Evolutionary conservation across 2,888 invertebrate species (phyloP).

Genomic region (Trisateles emortualis): DNA sequence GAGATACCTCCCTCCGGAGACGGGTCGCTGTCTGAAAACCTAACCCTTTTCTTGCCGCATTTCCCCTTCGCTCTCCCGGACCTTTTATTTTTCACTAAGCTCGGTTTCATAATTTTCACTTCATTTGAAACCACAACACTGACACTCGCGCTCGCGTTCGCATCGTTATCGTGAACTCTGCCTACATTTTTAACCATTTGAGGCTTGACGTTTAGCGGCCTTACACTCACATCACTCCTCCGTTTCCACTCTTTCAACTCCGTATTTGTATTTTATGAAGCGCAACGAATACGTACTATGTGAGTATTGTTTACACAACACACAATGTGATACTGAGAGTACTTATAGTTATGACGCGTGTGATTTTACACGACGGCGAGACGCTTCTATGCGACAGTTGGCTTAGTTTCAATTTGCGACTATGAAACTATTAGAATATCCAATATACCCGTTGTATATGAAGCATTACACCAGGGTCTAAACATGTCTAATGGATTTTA

Average conservation of each 20-base stretch:
- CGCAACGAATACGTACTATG: constrained; percentile 29
- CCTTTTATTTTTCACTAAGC: constrained; percentile 67
- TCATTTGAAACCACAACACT: constrained; percentile 58
- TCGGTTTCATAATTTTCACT: constrained; percentile 71
- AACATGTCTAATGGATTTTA: constrained; percentile 33
- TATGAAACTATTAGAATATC: constrained; percentile 57
- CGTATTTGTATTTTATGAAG: constrained; percentile 57
- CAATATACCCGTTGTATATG: constrained; percentile 49
- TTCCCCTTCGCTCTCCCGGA: constrained; percentile 56
- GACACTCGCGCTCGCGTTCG: constrained; percentile 44
- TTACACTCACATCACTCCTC: constrained; percentile 48
- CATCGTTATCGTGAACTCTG: constrained; percentile 40
- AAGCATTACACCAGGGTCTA: constrained; percentile 50
- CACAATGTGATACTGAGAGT: constrained; percentile 61
- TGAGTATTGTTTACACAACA: constrained; percentile 54
- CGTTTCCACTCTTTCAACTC: constrained; percentile 56
- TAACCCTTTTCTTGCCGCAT: constrained; percentile 72
- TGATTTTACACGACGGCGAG: constrained; percentile 56
- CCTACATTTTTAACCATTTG: constrained; percentile 66
- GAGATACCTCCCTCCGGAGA: constrained; percentile 51
- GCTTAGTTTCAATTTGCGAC: constrained; percentile 70
- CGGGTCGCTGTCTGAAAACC: constrained; percentile 68
- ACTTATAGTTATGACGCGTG: constrained; percentile 59
- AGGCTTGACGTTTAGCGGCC: constrained; percentile 54
- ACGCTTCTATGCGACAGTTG: constrained; percentile 66